Conservation (phyloP, 2,797 vertebrate species). For the Ataeniobius toweri region DNA sequence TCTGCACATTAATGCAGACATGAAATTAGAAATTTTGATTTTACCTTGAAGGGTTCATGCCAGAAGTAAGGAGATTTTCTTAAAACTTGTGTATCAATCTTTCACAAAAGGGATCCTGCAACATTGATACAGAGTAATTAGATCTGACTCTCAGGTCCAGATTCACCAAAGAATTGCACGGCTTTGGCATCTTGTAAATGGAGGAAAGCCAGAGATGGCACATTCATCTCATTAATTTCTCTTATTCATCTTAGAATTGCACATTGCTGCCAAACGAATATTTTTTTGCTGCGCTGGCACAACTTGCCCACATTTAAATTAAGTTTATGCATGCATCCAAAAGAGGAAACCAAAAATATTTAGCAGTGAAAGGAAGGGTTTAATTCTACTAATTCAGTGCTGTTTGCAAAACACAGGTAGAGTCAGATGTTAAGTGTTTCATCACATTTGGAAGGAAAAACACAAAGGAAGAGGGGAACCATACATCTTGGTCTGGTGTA, state of each 20-base stretch:
- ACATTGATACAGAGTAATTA: background rate
- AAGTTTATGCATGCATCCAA: too few species aligned
- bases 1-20: constrained; percentile 12
- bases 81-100: background rate
- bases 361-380: too few species aligned
- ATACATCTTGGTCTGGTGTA: too few species aligned
- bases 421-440: too few species aligned
- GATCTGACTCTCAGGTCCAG: background rate
- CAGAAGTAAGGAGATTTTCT: background rate
- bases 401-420: too few species aligned
- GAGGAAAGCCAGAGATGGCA: background rate
- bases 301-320: too few species aligned
- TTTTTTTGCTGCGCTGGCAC: background rate
- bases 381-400: too few species aligned
- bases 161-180: background rate
- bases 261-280: background rate
- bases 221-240: background rate
- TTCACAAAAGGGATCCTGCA: background rate
- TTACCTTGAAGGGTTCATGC: background rate
- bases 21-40: constrained; percentile 3
- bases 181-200: background rate
- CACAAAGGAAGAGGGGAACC: too few species aligned
- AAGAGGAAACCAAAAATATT: too few species aligned
- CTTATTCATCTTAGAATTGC: background rate
- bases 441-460: too few species aligned